These are phyloP conservation scores for Macaria notata DNA, from an alignment of 2,888 invertebrate species.

Conservation along the genomic window DNA sequence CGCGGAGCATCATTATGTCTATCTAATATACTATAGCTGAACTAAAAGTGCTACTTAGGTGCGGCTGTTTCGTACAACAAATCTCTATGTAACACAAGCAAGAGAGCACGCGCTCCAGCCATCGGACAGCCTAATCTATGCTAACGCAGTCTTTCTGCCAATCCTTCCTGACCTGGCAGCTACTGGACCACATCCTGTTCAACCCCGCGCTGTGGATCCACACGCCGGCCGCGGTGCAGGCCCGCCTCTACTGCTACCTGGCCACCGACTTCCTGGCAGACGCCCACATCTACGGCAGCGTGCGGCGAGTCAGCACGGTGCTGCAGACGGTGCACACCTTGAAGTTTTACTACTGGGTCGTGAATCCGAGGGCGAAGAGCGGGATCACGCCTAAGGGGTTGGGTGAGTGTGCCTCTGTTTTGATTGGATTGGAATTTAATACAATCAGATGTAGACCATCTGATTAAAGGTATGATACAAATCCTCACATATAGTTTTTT, in stretches of 20 bases:
- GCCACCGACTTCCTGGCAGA: slow-evolving; percentile 99
- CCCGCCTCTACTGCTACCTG: slow-evolving; percentile 97
- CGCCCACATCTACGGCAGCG: slow-evolving; percentile 98
- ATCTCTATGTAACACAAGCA: slow-evolving; percentile 44
- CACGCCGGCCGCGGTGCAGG: slow-evolving; percentile 97
- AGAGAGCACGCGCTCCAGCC: slow-evolving; percentile 73
- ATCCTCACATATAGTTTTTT: background rate
- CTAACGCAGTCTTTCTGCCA: slow-evolving; percentile 94
- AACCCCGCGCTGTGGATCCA: slow-evolving; percentile 99
- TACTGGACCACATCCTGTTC: slow-evolving; percentile 99
- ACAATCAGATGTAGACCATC: background rate
- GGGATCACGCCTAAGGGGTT: slow-evolving; percentile 97
- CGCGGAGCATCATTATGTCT: too few relatives aligned
- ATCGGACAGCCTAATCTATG: slow-evolving; percentile 77
- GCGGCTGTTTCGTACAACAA: too few relatives aligned
- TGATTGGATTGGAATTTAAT: too few relatives aligned
- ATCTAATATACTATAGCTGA: too few relatives aligned
- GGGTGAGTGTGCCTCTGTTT: slow-evolving; percentile 83
- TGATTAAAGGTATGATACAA: background rate
- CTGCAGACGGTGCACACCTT: slow-evolving; percentile 99
- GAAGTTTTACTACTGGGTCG: slow-evolving; percentile 99
- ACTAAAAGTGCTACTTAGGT: too few relatives aligned
- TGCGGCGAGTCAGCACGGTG: slow-evolving; percentile 97
- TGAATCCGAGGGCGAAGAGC: slow-evolving; percentile 96
- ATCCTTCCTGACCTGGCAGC: slow-evolving; percentile 96